A percentile compares a stretch with the other conserved stretches of the same genome.
Conservation (phyloP, 1,140 invertebrate genomes). For the Globodera rostochiensis region DNA sequence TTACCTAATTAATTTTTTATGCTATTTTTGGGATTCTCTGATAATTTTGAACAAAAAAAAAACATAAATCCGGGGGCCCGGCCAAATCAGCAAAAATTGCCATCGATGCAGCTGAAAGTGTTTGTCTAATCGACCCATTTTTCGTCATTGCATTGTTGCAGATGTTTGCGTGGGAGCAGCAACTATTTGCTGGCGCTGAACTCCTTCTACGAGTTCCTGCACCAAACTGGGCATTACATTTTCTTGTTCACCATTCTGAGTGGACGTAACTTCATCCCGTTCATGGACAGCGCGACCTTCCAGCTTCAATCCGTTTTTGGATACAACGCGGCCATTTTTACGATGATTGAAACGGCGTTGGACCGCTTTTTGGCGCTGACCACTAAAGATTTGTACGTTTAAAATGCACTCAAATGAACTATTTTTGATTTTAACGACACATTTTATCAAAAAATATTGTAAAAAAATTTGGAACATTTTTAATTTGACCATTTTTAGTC, state of each 20-base stretch:
- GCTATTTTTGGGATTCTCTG: too few species aligned
- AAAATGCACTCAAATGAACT: too few species aligned
- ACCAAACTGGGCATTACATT: constrained; percentile 34
- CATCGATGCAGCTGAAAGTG: too few species aligned
- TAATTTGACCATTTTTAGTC: constrained; percentile 8
- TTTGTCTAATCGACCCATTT: too few species aligned
- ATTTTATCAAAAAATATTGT: background rate
- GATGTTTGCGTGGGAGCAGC: constrained; percentile 16
- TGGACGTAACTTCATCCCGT: constrained; percentile 30
- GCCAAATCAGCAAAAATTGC: too few species aligned
- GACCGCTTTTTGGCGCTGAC: constrained; percentile 18
- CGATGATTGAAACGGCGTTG: constrained; percentile 23
- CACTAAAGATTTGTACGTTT: constrained; percentile 8
- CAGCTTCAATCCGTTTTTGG: constrained; percentile 34
- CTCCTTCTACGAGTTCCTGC: constrained; percentile 32
- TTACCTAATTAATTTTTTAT: too few species aligned
- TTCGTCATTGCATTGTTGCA: too few species aligned
- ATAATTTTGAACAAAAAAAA: too few species aligned
- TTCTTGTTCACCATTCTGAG: constrained; percentile 24
- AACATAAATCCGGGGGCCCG: too few species aligned
- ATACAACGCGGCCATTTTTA: constrained; percentile 22
- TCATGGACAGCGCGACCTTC: constrained; percentile 6
- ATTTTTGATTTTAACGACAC: background rate
- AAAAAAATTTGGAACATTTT: background rate
- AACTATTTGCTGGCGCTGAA: constrained; percentile 30